Base-by-base conservation (phyloP, 2,113 vertebrate genomes). In the Oreochromis tanganicae region DNA sequence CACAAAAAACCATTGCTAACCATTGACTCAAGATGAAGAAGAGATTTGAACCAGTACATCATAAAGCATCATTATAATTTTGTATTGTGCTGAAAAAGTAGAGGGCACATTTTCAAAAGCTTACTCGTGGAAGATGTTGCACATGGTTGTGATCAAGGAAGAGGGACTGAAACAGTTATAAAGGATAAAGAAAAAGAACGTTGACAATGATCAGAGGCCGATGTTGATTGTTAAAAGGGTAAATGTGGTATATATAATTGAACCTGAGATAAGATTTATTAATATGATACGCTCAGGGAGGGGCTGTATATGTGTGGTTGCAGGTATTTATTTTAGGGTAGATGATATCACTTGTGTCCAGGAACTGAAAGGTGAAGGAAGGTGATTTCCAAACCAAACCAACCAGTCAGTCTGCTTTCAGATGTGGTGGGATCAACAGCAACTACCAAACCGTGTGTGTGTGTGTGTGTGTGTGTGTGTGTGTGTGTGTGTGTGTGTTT, bases 341-440 rank as follows among this genome's bases (percentile, higher is more conserved):
- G 27, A 38, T 59, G 34, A 21, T 61, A 43, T 43, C 38, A 32
- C 5, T 41, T 38, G 19, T 55, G 43, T 82, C 66, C 48, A 79
- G 84, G 4, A 82, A 38, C 52, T 55, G 14, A 27, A 27, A 84
- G 36, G 9, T 55, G 13, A 84, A 27, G 21, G 13, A 56, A 59
- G 55, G 63, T 3, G 78, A 68, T 87, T 88, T 80, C 82, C 59
- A 82, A 78, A 90, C 79, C 54, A 10, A 88, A 48, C 68, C 66
- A 38, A 88, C 91, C 71, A 1, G 84, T 87, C 80, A 24, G 85
- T 79, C 82, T 80, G 52, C 86, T 88, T 46, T 84, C 34, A 48
- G 3, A 43, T 73, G 13, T 82, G 61, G 32, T 41, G 83, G 19
- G 56, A 52, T 79, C 61, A 52, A 12, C 27, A 19, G 34, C 36